Conservation (phyloP, 2,113 vertebrate genomes). For the Heptranchias perlo region DNA sequence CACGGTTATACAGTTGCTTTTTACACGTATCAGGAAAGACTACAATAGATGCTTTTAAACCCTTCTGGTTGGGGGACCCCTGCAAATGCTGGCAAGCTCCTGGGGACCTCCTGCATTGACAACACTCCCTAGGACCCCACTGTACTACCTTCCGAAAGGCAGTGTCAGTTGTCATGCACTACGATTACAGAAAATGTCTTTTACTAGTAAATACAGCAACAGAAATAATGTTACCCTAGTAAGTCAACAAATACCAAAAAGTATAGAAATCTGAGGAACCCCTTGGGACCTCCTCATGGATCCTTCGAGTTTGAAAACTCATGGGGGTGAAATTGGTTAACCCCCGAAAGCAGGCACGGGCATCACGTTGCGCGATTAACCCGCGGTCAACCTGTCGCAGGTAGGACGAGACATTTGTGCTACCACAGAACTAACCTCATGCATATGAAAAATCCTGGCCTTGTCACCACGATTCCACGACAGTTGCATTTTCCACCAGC, state of each 20-base stretch:
- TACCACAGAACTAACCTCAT: no score
- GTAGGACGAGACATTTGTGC: no score
- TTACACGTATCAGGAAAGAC: no score
- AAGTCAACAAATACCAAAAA: neutral
- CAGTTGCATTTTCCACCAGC: no score
- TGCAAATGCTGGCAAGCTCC: neutral
- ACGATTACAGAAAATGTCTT: neutral
- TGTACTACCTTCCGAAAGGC: no score
- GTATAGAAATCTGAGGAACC: neutral
- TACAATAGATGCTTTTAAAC: neutral
- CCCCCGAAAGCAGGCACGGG: no score
- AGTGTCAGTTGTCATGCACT: neutral
- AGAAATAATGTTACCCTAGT: neutral
- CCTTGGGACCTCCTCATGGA: neutral
- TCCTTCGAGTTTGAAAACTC: neutral
- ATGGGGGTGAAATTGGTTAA: no score
- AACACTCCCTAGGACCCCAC: neutral
- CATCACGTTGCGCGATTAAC: no score
- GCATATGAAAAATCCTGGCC: no score
- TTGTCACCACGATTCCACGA: no score
- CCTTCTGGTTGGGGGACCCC: neutral
- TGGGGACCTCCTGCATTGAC: neutral
- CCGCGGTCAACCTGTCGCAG: no score
- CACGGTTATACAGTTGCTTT: no score
- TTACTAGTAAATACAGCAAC: neutral